These are phyloP conservation scores for Xerus inauris DNA, from an alignment of 2,113 vertebrate species.

Conservation along the genomic window DNA sequence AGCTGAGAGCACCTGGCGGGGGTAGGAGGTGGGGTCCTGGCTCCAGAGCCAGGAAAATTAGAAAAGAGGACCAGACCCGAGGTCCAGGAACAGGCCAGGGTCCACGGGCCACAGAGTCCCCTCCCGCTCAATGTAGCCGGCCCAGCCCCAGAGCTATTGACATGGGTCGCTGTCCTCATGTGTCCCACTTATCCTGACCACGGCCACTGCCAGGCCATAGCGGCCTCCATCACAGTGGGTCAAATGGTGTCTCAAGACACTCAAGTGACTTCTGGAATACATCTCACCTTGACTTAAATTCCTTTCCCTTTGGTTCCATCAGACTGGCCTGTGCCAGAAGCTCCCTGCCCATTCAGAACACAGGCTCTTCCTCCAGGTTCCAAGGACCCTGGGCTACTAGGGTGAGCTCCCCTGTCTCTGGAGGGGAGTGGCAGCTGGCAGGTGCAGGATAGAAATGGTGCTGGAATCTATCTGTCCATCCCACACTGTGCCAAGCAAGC, in stretches of 20 bases:
- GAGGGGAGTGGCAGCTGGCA: background rate
- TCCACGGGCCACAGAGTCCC: rapidly evolving
- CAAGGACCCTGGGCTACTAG: background rate
- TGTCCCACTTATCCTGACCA: background rate
- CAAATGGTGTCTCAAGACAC: background rate
- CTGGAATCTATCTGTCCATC: background rate
- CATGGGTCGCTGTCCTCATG: rapidly evolving
- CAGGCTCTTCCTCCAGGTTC: background rate
- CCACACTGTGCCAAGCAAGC: rapidly evolving
- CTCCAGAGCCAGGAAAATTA: rapidly evolving
- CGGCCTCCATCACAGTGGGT: background rate
- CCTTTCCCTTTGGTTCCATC: background rate
- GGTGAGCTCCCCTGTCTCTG: background rate
- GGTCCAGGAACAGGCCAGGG: background rate
- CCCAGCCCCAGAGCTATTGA: background rate
- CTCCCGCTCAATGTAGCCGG: background rate
- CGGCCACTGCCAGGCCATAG: background rate
- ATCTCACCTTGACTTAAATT: background rate
- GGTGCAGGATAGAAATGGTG: background rate
- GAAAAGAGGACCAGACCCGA: rapidly evolving
- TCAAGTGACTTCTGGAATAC: background rate
- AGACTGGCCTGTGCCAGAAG: rapidly evolving
- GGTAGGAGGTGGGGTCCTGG: background rate
- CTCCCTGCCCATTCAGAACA: background rate
- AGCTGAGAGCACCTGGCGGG: no score